phyloP scores from a whole-genome alignment of 1,140 invertebrate species.

The Trinorchestia longiramus region DNA sequence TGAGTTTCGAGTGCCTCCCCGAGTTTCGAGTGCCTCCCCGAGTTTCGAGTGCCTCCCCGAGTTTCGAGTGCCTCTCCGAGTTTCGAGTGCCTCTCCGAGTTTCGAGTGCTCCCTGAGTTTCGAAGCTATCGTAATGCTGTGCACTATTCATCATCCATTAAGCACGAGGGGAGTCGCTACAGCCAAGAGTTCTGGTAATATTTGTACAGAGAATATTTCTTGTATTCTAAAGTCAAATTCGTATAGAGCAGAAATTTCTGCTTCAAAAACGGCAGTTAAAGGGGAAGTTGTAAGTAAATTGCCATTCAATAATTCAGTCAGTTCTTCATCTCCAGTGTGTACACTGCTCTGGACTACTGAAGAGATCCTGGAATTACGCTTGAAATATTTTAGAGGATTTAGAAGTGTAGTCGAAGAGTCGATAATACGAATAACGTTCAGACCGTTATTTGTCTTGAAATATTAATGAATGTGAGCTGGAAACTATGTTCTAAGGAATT shows the following conservation, averaged over 20 bases:
- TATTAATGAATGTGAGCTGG: not conserved
- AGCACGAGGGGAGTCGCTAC: too few relatives aligned
- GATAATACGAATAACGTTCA: not conserved
- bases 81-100: too few relatives aligned
- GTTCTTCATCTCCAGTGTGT: not conserved
- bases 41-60: too few relatives aligned
- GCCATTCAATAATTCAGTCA: not conserved
- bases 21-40: too few relatives aligned
- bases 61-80: too few relatives aligned
- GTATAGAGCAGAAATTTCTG: not conserved
- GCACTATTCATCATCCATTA: too few relatives aligned
- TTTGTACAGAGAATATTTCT: not conserved
- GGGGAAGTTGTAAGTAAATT: not conserved
- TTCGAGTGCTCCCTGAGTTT: too few relatives aligned
- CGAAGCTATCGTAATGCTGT: too few relatives aligned
- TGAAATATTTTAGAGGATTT: not conserved
- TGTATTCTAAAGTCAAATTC: not conserved
- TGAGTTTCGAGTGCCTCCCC: too few relatives aligned
- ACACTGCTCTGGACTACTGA: not conserved
- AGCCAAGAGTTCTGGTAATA: not conserved
- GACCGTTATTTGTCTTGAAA: not conserved
- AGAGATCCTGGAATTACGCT: not conserved
- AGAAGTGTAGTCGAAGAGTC: not conserved
- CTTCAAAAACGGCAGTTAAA: not conserved
- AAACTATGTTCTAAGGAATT: not conserved